Conservation (phyloP, 2,888 invertebrate species). For the Hydrotaea cyrtoneurina region DNA sequence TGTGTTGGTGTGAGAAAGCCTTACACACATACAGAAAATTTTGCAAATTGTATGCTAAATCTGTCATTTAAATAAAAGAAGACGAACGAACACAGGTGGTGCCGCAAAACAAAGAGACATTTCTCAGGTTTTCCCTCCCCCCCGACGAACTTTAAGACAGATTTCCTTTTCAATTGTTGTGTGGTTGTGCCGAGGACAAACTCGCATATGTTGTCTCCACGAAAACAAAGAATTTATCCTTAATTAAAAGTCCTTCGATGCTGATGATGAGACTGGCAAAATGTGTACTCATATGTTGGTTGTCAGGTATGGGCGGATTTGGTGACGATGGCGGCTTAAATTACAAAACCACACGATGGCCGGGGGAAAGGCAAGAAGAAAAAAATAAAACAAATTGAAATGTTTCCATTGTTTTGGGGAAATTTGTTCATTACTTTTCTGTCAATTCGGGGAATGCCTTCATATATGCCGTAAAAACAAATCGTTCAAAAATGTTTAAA, state of each 20-base stretch:
- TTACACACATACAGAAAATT: slow-evolving; percentile 42
- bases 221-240: slow-evolving; percentile 47
- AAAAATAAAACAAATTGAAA: slow-evolving; percentile 7
- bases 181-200: slow-evolving; percentile 53
- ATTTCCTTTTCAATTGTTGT: slow-evolving; percentile 39
- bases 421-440: slow-evolving; percentile 10
- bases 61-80: neutral
- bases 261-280: neutral
- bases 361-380: neutral
- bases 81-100: neutral
- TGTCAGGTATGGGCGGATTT: neutral
- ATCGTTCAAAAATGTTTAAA: too few species aligned
- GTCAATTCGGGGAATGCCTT: neutral
- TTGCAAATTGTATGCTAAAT: slow-evolving; percentile 7
- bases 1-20: neutral
- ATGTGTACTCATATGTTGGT: neutral
- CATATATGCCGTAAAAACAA: neutral
- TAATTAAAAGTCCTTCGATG: slow-evolving; percentile 28
- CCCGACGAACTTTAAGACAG: neutral
- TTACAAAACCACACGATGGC: slow-evolving; percentile 19
- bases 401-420: neutral
- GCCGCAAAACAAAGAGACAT: neutral
- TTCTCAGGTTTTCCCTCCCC: neutral
- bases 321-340: neutral
- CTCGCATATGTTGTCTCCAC: slow-evolving; percentile 10